Evolutionary conservation across 2,888 invertebrate genomes (phyloP).

Genomic region (Brachyopa scutellaris): DNA sequence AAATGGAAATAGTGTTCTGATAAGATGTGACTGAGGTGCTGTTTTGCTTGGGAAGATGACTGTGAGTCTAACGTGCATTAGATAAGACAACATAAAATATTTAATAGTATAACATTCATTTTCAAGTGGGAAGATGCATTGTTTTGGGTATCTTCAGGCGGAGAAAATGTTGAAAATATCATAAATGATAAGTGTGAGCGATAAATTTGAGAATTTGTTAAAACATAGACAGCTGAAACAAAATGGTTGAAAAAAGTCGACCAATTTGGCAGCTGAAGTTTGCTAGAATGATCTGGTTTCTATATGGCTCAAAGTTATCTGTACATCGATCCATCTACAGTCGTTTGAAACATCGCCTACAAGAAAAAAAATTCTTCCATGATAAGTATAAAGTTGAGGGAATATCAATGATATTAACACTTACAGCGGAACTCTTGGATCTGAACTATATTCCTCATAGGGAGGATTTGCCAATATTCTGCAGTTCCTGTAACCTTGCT

Average conservation of each 20-base stretch:
- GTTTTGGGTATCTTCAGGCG: not conserved
- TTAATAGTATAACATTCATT: slow-evolving; percentile 6
- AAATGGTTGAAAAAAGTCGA: not conserved
- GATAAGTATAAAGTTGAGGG: no score
- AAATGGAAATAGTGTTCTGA: slow-evolving; percentile 59
- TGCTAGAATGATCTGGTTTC: no score
- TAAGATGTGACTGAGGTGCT: slow-evolving; percentile 17
- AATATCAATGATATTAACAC: no score
- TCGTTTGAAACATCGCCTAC: no score
- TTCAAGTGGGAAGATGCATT: not conserved
- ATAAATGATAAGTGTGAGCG: not conserved
- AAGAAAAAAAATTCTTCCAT: no score
- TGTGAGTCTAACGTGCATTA: not conserved
- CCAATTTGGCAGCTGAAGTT: no score
- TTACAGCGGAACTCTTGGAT: no score
- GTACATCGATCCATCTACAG: no score
- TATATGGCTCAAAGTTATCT: no score
- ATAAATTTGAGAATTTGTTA: not conserved
- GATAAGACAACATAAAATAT: slow-evolving; percentile 19
- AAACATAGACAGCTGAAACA: not conserved
- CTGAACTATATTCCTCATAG: no score
- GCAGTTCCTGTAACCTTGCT: no score
- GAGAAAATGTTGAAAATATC: not conserved
- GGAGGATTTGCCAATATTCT: no score
- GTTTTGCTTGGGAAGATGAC: not conserved